A percentile compares a stretch with the other conserved stretches of the same genome.
Conservation (phyloP, 2,113 vertebrate species). For the Lipophrys pholis region DNA sequence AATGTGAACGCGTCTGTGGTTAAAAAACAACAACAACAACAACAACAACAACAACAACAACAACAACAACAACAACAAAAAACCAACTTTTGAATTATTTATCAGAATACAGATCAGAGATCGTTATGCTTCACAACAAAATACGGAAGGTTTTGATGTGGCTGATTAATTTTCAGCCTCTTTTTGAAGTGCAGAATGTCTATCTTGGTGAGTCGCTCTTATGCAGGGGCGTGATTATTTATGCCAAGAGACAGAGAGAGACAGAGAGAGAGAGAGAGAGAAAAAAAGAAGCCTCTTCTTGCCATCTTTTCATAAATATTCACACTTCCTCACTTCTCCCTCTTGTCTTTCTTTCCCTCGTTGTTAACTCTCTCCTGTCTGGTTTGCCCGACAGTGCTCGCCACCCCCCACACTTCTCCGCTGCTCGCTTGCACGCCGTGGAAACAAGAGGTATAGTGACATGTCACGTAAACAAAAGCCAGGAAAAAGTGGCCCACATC, state of each 20-base stretch:
- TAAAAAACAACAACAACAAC: not conserved
- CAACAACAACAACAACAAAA: too few relatives aligned
- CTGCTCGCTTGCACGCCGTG: constrained; percentile 5
- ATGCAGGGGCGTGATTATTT: too few relatives aligned
- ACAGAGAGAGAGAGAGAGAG: too few relatives aligned
- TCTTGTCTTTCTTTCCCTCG: not conserved
- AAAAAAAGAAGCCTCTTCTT: too few relatives aligned
- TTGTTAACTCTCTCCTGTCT: constrained; percentile 23
- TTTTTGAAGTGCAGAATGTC: not conserved
- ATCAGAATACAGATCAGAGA: not conserved
- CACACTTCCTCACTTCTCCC: not conserved
- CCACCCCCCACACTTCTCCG: not conserved
- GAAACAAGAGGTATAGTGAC: constrained; percentile 50
- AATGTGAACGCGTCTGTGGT: not conserved
- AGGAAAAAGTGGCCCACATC: constrained; percentile 47
- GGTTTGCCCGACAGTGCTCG: constrained; percentile 5
- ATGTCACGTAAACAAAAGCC: constrained; percentile 55
- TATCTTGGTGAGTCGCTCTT: not conserved
- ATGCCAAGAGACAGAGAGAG: too few relatives aligned
- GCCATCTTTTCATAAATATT: not conserved
- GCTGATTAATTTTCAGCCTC: not conserved
- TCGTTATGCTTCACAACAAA: not conserved
- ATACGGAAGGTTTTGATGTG: not conserved
- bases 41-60: too few relatives aligned
- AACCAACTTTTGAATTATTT: not conserved